Conservation (phyloP, 2,888 invertebrate genomes). For the Melolontha melolontha region DNA sequence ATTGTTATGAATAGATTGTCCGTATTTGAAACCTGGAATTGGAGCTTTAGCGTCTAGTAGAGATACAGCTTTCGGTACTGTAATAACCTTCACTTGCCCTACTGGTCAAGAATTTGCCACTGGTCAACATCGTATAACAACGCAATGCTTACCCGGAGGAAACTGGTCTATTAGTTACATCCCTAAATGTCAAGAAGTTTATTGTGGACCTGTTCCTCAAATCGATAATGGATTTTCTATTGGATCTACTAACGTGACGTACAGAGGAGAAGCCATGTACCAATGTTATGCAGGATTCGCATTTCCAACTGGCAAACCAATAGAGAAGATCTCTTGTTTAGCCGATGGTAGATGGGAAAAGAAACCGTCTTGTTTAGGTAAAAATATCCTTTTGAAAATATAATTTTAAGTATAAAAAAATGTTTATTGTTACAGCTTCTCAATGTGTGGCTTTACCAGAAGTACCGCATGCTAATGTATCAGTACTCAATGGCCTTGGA, state of each 20-base stretch:
- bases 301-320: conserved; percentile 88
- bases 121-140: conserved; percentile 84
- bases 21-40: conserved; percentile 83
- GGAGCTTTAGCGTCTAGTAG: conserved; percentile 91
- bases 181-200: conserved; percentile 95
- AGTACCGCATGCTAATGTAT: conserved; percentile 88
- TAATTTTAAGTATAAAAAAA: conserved; percentile 16
- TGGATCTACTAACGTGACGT: conserved; percentile 95
- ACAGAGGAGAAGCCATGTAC: conserved; percentile 92
- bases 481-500: conserved; percentile 89
- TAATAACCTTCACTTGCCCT: conserved; percentile 91
- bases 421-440: conserved; percentile 73
- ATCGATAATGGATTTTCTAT: conserved; percentile 98
- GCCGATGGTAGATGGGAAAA: conserved; percentile 94
- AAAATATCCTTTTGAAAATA: conserved; percentile 39
- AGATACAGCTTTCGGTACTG: conserved; percentile 92
- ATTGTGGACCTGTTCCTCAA: conserved; percentile 97
- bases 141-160: conserved; percentile 89
- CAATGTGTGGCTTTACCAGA: conserved; percentile 90
- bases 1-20: conserved; percentile 76
- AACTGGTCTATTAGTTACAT: conserved; percentile 94
- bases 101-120: conserved; percentile 94
- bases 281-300: conserved; percentile 97
- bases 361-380: conserved; percentile 89
- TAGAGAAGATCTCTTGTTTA: conserved; percentile 89